Percentiles rank a stretch among this genome's conserved stretches.
These are phyloP conservation scores for Autographa pulchrina DNA, from an alignment of 2,888 invertebrate species.

Conservation along the genomic window DNA sequence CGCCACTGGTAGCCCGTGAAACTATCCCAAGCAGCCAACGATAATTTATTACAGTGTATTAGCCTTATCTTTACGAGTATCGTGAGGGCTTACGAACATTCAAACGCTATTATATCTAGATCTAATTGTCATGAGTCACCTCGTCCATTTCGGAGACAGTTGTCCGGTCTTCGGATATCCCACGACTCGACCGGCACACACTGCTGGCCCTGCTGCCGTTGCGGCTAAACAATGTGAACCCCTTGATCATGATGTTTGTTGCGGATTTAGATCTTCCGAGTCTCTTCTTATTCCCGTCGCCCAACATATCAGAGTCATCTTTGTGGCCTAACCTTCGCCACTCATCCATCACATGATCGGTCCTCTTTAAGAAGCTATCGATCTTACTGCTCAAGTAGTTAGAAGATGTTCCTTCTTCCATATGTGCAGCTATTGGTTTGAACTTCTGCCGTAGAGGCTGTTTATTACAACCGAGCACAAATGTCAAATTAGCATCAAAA, in stretches of 20 bases:
- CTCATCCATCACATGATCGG: slow-evolving; percentile 96
- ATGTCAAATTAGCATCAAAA: slow-evolving; percentile 94
- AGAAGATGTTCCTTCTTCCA: slow-evolving; percentile 94
- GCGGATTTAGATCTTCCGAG: slow-evolving; percentile 92
- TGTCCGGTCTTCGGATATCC: slow-evolving; percentile 91
- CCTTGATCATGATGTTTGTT: slow-evolving; percentile 95
- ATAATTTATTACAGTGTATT: slow-evolving; percentile 76
- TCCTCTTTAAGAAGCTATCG: slow-evolving; percentile 93
- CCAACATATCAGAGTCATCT: slow-evolving; percentile 85
- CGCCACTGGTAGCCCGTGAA: slow-evolving; percentile 71
- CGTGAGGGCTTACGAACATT: slow-evolving; percentile 62
- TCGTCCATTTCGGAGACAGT: slow-evolving; percentile 91
- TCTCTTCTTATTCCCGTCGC: slow-evolving; percentile 76
- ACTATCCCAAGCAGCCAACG: slow-evolving; percentile 67
- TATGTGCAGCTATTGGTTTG: slow-evolving; percentile 93
- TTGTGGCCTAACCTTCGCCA: slow-evolving; percentile 93
- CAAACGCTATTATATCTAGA: slow-evolving; percentile 58
- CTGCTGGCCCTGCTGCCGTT: slow-evolving; percentile 89
- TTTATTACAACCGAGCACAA: slow-evolving; percentile 93
- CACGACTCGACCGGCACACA: slow-evolving; percentile 85
- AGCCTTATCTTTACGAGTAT: slow-evolving; percentile 67
- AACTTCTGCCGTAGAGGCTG: slow-evolving; percentile 92
- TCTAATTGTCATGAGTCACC: slow-evolving; percentile 81
- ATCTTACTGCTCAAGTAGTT: slow-evolving; percentile 93
- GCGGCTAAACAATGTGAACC: slow-evolving; percentile 92